These are phyloP conservation scores for Limenitis camilla DNA, from an alignment of 2,888 invertebrate species.

Conservation along the genomic window DNA sequence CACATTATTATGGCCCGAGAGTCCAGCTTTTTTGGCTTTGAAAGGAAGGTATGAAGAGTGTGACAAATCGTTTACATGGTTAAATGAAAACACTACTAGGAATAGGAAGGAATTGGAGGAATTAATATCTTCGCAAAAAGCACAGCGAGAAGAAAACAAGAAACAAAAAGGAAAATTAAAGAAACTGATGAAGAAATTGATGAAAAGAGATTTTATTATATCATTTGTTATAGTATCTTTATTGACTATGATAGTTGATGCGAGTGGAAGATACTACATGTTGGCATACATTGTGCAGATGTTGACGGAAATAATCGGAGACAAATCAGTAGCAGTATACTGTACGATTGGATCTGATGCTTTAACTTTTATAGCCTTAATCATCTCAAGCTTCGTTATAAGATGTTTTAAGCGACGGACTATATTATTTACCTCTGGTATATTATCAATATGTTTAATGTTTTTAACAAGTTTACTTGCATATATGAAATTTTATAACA, in stretches of 20 bases:
- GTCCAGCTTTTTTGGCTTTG: constrained; percentile 38
- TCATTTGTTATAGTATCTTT: constrained; percentile 31
- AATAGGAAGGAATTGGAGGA: constrained; percentile 31
- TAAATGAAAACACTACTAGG: constrained; percentile 30
- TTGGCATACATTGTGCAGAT: constrained; percentile 36
- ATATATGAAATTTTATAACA: constrained; percentile 27
- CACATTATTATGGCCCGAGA: constrained; percentile 40
- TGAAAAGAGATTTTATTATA: constrained; percentile 34
- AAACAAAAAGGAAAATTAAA: constrained; percentile 6
- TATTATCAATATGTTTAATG: constrained; percentile 30
- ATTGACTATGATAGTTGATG: constrained; percentile 34
- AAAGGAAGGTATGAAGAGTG: constrained; percentile 38
- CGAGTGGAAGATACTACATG: constrained; percentile 37
- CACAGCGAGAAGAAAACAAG: constrained; percentile 18
- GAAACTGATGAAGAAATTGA: constrained; percentile 22
- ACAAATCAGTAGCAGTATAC: constrained; percentile 33
- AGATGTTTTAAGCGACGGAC: constrained; percentile 32
- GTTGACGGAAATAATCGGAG: constrained; percentile 31
- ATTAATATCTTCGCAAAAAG: constrained; percentile 26
- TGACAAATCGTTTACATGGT: constrained; percentile 32
- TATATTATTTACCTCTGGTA: constrained; percentile 32
- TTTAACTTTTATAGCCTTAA: constrained; percentile 29
- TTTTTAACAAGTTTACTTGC: constrained; percentile 29
- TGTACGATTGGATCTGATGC: constrained; percentile 35
- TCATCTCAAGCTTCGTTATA: constrained; percentile 31